Evolutionary conservation across 2,113 vertebrate species (phyloP), one percentile per base, ranked within the genome.

Genomic region (Sinocyclocheilus rhinocerous): DNA sequence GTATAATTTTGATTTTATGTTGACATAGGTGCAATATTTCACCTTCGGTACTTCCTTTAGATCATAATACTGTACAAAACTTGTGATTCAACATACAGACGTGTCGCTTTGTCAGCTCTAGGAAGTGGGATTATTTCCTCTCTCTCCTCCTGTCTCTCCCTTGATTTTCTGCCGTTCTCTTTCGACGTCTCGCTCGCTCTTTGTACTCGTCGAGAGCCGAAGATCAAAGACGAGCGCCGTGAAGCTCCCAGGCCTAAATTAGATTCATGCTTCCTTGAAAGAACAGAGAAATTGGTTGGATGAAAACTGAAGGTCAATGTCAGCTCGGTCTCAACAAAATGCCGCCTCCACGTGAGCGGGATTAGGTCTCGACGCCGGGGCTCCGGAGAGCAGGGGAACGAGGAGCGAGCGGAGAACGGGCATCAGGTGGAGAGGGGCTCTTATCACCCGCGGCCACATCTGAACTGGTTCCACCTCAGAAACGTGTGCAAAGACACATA

Each of bases 201-300:
- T 89, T 91, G 90, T 92, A 92, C 91, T 93, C 87, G 81, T 91
- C 87, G 87, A 92, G 88, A 89, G 89, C 76, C 85, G 84, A 84
- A 94, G 92, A 94, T 94, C 93, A 93, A 94, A 95, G 90, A 86
- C 90, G 89, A 80, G 86, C 75, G 75, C 89, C 52, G 87, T 45
- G 90, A 91, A 91, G 92, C 93, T 93, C 75, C 89, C 67, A 84
- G 87, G 88, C 91, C 90, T 89, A 93, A 94, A 95, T 95, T 93
- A 93, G 90, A 94, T 92, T 93, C 91, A 90, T 90, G 89, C 93
- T 93, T 93, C 90, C 90, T 92, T 93, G 89, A 94, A 90, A 93
- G 90, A 94, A 93, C 89, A 91, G 89, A 90, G 89, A 92, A 91
- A 93, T 92, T 89, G 89, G 88, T 84, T 79, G 92, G 88, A 92